Evolutionary conservation across 1,140 invertebrate species (phyloP), one percentile per base, ranked within the genome.

Genomic region (Onthophagus taurus): DNA sequence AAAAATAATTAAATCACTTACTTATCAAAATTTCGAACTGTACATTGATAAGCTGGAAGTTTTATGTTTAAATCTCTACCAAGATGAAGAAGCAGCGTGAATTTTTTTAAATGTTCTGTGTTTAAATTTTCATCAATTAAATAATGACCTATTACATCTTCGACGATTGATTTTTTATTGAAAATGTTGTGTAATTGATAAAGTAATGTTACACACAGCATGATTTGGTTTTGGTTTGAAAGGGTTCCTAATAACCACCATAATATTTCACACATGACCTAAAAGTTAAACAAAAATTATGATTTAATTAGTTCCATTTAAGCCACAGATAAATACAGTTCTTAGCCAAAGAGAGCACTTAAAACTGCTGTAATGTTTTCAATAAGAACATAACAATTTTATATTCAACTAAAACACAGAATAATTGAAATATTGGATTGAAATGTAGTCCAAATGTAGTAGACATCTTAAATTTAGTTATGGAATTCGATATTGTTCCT

Each of bases 1-100:
- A 14, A 36, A 21, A 12, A 24, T 26, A 33, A 38, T 16, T 26
- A 21, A 18, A 24, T 17, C 5, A 49, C 41, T 53, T 57, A 76
- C 72, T 69, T 69, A 51, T 78, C 74, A 64, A 77, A 77, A 47
- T 69, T 72, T 49, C 72, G 58, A 6, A 57, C 55, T 18, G 41
- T 50, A n/a, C 46, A 45, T 37, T 54, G 52, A 21, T 55, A 47
- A 9, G 56, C 49, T 6, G 60, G 53, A 44, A 60, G 51, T 54
- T 61, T 69, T 50, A 71, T 68, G 44, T 73, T 70, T 53, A 74
- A 69, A 41, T 86, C 83, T 47, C 86, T 60, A 6, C 84, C 85
- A 17, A 89, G 62, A 59, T 89, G 84, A 85, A 85, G 90, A 1
- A 90, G 63, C 2, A 81, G 66, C 13, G 81, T 74, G 60, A 89